These are phyloP conservation scores for Lycaena phlaeas DNA, from an alignment of 2,888 invertebrate species.

Conservation along the genomic window DNA sequence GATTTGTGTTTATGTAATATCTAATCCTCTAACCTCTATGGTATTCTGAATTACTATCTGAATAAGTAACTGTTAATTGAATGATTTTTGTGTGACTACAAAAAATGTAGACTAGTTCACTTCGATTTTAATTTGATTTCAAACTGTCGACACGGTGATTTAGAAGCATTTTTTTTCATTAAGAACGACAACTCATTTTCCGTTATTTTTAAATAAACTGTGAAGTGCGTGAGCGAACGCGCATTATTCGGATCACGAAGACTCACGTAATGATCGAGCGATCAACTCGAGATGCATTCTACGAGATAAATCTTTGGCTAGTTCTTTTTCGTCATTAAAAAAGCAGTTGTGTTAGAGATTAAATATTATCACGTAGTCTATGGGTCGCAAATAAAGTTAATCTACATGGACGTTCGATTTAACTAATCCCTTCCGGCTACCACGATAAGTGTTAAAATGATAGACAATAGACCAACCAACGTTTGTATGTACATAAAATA, in stretches of 20 bases:
- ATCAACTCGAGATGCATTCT: slow-evolving; percentile 9
- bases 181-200: slow-evolving; percentile 1
- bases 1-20: slow-evolving; percentile 12
- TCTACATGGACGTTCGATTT: background rate
- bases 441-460: slow-evolving; percentile 6
- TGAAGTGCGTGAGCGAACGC: slow-evolving; percentile 2
- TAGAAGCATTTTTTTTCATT: background rate
- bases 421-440: slow-evolving; percentile 3
- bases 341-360: background rate
- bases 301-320: slow-evolving; percentile 2
- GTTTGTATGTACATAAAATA: slow-evolving; percentile 1
- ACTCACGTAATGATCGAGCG: slow-evolving; percentile 11
- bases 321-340: background rate
- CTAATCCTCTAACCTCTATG: background rate
- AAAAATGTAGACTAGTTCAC: too few species aligned
- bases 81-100: background rate
- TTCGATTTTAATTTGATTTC: too few species aligned
- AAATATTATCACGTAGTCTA: background rate
- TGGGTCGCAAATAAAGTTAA: background rate
- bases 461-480: slow-evolving; percentile 5
- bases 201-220: slow-evolving; percentile 10
- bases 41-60: background rate
- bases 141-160: background rate
- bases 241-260: slow-evolving; percentile 12
- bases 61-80: background rate